Evolutionary conservation across 2,888 invertebrate species (phyloP), one percentile per base, ranked within the genome.

Genomic region (Trichogramma evanescens): DNA sequence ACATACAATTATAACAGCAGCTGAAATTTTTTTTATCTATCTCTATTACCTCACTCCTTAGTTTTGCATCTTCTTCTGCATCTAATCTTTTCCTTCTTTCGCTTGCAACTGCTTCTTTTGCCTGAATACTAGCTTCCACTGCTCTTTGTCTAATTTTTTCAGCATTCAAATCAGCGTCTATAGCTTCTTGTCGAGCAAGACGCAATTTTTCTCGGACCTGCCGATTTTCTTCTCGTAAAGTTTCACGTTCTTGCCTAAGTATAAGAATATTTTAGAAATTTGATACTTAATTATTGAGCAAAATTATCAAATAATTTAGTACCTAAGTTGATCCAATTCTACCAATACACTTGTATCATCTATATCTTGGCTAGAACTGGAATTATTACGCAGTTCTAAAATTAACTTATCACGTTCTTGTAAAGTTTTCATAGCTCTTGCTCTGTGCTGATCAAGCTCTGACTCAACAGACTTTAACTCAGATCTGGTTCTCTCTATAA

Each of bases 401-500:
- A 90, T 89, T 40, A 91, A 76, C 67, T 85, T 84, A 70, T 92
- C 91, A 71, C 91, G 91, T 64, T 87, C 86, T 74, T 86, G 87
- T 6, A 92, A 77, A 62, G 90, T 89, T 65, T 86, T 82, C 68
- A 89, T 84, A 0, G 91, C 91, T 70, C 91, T 87, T n/a, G 85
- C 84, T 67, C 89, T 86, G 75, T 92, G 91, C 58, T 88, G 87
- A 58, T 86, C 83, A 69, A 90, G 82, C 72, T 92, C 91, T 5
- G 73, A 72, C 38, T 79, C 78, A 9, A 79, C 71, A 1, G 71
- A 68, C 59, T 70, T 73, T 42, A 77, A 65, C 59, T 77, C 78
- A 48, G 66, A 64, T 56, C 70, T 68, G 61, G 65, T 72, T 64
- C 73, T 74, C 26, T 77, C 77, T 39, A 75, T 63, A 63, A 70